phyloP scores from a whole-genome alignment of 2,113 vertebrate species.

The Albula goreensis region DNA sequence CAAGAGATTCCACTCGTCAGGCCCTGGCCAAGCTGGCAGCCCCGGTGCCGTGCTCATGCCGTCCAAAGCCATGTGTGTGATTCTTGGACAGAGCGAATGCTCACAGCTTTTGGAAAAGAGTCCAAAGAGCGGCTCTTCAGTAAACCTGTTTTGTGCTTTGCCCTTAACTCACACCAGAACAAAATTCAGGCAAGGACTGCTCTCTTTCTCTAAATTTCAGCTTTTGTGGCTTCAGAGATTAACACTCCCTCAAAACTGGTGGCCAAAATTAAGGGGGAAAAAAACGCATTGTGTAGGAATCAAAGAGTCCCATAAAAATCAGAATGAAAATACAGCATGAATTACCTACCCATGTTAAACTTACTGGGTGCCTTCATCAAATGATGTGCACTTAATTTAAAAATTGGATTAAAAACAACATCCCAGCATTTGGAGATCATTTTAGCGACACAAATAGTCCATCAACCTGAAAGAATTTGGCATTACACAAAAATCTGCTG shows the following conservation, averaged over 20 bases:
- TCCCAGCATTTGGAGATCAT: neutral
- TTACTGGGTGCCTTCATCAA: neutral
- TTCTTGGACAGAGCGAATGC: neutral
- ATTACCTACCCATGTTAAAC: neutral
- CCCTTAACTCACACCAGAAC: neutral
- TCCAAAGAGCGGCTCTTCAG: neutral
- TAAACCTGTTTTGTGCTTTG: neutral
- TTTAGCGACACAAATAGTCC: neutral
- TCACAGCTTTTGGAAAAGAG: neutral
- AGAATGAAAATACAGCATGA: too few species aligned
- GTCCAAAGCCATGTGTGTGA: neutral
- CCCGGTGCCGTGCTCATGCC: neutral
- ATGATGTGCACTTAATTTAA: neutral
- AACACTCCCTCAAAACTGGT: neutral
- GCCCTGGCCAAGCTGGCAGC: neutral
- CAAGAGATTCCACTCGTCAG: neutral
- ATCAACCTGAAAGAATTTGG: neutral
- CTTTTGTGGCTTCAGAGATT: neutral
- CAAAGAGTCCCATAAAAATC: neutral
- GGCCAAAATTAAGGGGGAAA: neutral
- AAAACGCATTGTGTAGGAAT: neutral
- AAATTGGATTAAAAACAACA: neutral
- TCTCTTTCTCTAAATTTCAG: neutral
- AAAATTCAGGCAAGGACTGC: neutral
- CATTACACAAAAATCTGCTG: neutral